Base-by-base conservation (phyloP, 1,140 invertebrate genomes). In the Drosophila miranda region DNA sequence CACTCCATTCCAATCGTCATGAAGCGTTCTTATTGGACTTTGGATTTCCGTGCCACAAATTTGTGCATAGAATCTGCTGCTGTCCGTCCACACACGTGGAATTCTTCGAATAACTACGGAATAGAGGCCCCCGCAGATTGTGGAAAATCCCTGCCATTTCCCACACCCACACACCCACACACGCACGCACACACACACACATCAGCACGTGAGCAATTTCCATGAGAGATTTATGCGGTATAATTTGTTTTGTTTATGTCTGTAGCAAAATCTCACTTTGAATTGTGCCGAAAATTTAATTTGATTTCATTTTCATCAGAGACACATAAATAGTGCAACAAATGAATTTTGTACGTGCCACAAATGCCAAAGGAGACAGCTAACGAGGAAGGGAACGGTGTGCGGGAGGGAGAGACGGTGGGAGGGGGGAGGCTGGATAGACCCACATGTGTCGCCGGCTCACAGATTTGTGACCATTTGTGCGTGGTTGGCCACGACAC, bases 251-350 rank as follows among this genome's bases (percentile, higher is more conserved):
- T 59, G 55, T 69, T 78, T 59, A 62, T 62, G 61, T 38, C 51
- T 43, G 19, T 44, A 58, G 60, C 45, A 68, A 57, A 57, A 74
- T 77, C 55, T 87, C 69, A 71, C 78, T 87, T 86, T 86, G 81
- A 86, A 87, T 82, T 78, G 82, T 75, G 73, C 61, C 69, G 82
- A 87, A 87, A 87, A 87, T 81, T 86, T 87, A 86, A 86, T 86
- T 87, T 87, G 81, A 87, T 86, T 87, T 86, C 74, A 82, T 87
- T 86, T 87, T 81, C 82, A 86, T 86, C 74, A 82, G 73, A 69
- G 45, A 75, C 77, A 60, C 55, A 81, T 81, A 69, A 81, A 86
- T 86, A 82, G 82, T 87, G 82, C 83, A 82, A 82, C 70, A 87
- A 87, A 87, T 87, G 78, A 87, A 87, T 87, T 87, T 71, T 69